phyloP scores from a whole-genome alignment of 2,888 invertebrate genomes.

The Oscheius sp. region DNA sequence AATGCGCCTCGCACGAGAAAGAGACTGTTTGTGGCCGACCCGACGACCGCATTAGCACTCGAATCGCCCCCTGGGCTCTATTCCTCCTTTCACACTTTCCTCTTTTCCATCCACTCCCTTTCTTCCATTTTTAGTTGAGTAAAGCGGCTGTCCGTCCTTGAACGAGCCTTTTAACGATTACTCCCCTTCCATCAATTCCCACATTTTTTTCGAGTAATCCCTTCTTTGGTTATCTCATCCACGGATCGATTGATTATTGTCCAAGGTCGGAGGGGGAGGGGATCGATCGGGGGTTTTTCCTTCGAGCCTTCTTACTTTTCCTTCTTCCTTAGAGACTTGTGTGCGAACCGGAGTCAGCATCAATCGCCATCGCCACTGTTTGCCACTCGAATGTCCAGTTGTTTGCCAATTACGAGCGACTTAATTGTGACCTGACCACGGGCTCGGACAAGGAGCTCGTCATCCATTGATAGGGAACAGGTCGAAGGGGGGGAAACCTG shows the following conservation, averaged over 20 bases:
- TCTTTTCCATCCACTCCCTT: not conserved
- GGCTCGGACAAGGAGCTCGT: slow-evolving; percentile 23
- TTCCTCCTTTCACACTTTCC: slow-evolving; percentile 15
- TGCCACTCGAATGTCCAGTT: slow-evolving; percentile 29
- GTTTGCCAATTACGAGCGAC: slow-evolving; percentile 27
- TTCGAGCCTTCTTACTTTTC: not conserved
- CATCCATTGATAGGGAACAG: too few relatives aligned
- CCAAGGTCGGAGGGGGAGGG: not conserved
- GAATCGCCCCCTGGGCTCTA: slow-evolving; percentile 22
- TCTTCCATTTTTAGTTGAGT: slow-evolving; percentile 1
- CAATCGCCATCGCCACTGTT: slow-evolving; percentile 1
- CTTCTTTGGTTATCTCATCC: slow-evolving; percentile 9
- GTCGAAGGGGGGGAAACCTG: too few relatives aligned
- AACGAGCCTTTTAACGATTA: not conserved
- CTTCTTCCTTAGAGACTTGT: not conserved
- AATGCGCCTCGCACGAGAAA: slow-evolving; percentile 25
- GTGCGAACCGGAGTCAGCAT: not conserved
- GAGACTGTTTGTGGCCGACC: slow-evolving; percentile 29
- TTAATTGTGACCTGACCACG: slow-evolving; percentile 30
- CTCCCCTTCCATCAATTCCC: not conserved
- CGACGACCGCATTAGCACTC: slow-evolving; percentile 29
- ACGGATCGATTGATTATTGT: slow-evolving; percentile 4
- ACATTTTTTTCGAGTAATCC: not conserved
- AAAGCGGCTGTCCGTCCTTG: not conserved
- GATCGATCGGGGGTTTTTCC: too few relatives aligned